Evolutionary conservation across 2,113 vertebrate genomes (phyloP), one percentile per base, ranked within the genome.

Genomic region (Microcebus griseorufus): DNA sequence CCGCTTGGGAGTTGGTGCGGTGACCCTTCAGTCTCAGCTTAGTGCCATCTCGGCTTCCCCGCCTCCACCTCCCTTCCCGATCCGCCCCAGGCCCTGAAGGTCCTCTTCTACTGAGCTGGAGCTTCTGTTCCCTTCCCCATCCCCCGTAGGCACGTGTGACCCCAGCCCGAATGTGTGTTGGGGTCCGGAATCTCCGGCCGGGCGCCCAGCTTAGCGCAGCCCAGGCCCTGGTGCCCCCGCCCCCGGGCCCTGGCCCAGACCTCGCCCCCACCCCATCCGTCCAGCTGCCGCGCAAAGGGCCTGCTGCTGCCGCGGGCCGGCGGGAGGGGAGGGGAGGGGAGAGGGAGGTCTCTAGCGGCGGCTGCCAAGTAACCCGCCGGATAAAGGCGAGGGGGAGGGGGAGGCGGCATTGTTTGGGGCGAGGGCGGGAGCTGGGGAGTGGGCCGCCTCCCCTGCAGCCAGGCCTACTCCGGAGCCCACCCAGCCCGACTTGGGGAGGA

Each of bases 361-460:
- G 97, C 98, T 97, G 98, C 98, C 97, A 96, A 98, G 97, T 94
- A 98, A 96, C 98, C 97, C 88, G 98, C 93, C 94, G 97, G 93
- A 98, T 98, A 97, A 98, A 98, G 97, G 97, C 95, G 91, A 97
- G 97, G 97, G 97, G 97, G 97, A 97, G 95, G 97, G 97, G 97
- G 97, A 97, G 92, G 95, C 95, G 42, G 97, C 97, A 98, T 98
- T 98, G 98, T 98, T 97, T 96, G 97, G 97, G 98, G 97, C 92
- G 58, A 94, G 93, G 98, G 98, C 97, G 96, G 97, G 97, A 98
- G 97, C 96, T 97, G 96, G 89, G 98, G 93, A 97, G 95, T 96
- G 97, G 97, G 97, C 93, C 92, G 79, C 73, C 93, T 97, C 80
- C 45, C 88, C 70, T 67, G 89, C 88, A 80, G 92, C 93, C 91